These are phyloP conservation scores for Rhabdomys pumilio DNA, from an alignment of 2,797 vertebrate species.

Conservation along the genomic window DNA sequence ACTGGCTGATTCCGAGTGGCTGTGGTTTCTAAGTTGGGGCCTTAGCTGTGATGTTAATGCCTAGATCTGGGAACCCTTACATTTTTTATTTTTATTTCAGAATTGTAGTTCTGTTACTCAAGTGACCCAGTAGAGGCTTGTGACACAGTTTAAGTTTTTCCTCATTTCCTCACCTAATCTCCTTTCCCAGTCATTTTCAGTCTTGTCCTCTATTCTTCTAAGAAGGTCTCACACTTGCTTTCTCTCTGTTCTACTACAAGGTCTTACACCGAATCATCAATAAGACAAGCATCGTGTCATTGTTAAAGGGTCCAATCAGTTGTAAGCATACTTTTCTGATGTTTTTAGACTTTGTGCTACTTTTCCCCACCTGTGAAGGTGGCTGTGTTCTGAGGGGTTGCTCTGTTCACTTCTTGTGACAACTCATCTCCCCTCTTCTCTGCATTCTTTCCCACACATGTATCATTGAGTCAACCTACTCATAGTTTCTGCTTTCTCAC, in stretches of 20 bases:
- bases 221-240: not conserved
- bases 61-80: not conserved
- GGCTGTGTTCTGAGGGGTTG: not conserved
- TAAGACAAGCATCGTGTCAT: not conserved
- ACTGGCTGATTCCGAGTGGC: not conserved
- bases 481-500: constrained; percentile 59
- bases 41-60: not conserved
- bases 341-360: not conserved
- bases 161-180: not conserved
- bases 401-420: not conserved
- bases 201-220: not conserved
- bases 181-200: not conserved
- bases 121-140: not conserved
- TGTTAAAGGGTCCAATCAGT: not conserved
- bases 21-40: not conserved
- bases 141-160: not conserved
- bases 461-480: not conserved
- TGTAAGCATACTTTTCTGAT: constrained; percentile 2
- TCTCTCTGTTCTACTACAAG: not conserved
- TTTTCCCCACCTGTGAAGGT: not conserved
- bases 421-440: not conserved
- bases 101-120: not conserved
- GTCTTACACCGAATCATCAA: not conserved
- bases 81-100: not conserved
- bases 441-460: not conserved